A percentile compares a stretch with the other conserved stretches of the same genome.
Conservation (phyloP, 1,140 invertebrate genomes). For the Drosophila santomea region DNA sequence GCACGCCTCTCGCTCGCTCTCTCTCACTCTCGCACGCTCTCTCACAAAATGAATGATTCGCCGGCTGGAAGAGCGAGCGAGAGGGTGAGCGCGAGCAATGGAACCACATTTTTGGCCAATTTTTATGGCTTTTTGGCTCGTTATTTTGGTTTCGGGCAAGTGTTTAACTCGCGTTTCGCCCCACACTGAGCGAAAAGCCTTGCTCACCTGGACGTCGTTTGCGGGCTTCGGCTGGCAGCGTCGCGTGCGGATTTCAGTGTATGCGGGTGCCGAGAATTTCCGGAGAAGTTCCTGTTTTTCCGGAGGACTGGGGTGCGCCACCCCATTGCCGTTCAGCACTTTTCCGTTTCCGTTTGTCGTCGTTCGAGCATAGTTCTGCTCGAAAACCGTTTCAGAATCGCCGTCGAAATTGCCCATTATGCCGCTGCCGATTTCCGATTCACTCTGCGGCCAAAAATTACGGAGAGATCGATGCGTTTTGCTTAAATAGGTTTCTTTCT, state of each 20-base stretch:
- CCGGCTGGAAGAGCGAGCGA: conserved; percentile 16
- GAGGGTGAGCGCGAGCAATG: conserved; percentile 4
- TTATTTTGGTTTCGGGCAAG: conserved; percentile 9
- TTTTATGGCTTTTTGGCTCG: conserved; percentile 1
- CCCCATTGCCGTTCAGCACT: conserved; percentile 15
- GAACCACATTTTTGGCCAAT: conserved; percentile 24
- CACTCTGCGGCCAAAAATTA: conserved; percentile 1
- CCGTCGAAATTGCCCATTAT: conserved; percentile 67
- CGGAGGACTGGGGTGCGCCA: background rate
- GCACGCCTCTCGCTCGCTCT: conserved; percentile 4
- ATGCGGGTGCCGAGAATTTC: conserved; percentile 72
- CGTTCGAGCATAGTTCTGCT: conserved; percentile 27
- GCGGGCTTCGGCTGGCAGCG: conserved; percentile 54
- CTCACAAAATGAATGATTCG: conserved; percentile 24
- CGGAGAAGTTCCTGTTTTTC: conserved; percentile 10
- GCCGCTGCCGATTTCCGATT: conserved; percentile 3
- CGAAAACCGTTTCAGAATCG: conserved; percentile 47
- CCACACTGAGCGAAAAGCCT: background rate
- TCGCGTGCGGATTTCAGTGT: conserved; percentile 74
- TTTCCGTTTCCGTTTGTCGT: conserved; percentile 47
- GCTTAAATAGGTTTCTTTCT: conserved; percentile 6
- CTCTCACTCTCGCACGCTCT: conserved; percentile 6
- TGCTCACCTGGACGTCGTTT: conserved; percentile 64
- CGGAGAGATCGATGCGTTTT: background rate
- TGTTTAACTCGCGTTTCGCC: background rate